Conservation (phyloP, 2,797 vertebrate genomes). For the Orientallactaga sibirica region DNA sequence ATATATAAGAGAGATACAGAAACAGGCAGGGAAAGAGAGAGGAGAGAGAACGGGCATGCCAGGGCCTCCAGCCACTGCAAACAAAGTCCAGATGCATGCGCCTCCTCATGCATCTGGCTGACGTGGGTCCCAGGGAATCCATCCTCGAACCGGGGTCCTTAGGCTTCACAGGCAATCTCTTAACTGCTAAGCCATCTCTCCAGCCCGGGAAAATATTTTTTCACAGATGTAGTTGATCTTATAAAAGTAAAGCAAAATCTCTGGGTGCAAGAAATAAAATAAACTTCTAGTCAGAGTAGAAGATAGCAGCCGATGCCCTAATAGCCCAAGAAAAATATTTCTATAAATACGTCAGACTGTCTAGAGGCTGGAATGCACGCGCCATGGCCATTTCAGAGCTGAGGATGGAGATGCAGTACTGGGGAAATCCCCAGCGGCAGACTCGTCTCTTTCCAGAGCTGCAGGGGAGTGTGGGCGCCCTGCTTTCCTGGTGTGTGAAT, state of each 20-base stretch:
- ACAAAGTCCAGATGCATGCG: no score
- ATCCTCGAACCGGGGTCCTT: no score
- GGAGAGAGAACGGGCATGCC: no score
- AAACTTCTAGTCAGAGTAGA: background rate
- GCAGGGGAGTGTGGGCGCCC: background rate
- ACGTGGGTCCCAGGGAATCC: no score
- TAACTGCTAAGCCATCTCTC: no score
- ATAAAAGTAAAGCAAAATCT: slow-evolving; percentile 63
- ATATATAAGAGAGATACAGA: no score
- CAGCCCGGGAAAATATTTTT: background rate
- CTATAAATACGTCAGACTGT: background rate
- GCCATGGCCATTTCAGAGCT: background rate
- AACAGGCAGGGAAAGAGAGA: no score
- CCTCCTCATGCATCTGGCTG: no score
- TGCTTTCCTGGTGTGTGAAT: background rate
- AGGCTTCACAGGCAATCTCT: no score
- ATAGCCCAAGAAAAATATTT: background rate
- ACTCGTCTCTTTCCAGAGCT: background rate
- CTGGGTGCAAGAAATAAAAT: background rate
- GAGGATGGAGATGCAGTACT: background rate
- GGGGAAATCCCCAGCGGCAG: background rate
- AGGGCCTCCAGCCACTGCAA: no score
- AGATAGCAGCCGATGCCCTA: background rate
- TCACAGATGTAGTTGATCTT: slow-evolving; percentile 43
- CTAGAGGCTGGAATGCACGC: background rate